Base-by-base conservation (phyloP, 2,888 invertebrate genomes). In the Arenicola marina region DNA sequence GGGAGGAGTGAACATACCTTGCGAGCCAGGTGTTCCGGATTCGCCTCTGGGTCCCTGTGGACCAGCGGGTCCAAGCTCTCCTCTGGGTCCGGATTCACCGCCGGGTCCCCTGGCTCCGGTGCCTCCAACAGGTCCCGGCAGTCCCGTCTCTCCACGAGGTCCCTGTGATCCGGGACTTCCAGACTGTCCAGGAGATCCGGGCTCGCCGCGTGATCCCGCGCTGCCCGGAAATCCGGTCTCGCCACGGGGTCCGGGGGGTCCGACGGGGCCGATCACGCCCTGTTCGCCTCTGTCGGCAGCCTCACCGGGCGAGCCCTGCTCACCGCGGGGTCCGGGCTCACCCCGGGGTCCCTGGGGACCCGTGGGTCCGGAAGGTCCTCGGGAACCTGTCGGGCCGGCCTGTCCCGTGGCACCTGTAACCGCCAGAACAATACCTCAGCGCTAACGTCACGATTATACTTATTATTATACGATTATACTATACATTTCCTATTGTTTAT, bases 271-370 rank as follows among this genome's bases (percentile, higher is more conserved):
- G 21, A 18, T 4, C 4, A 21, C 48, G 4, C 65, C 65, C 1
- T 51, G 43, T 28, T 26, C 21, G 32, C 62, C 62, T 26, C 26
- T n/a, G n/a, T n/a, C n/a, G n/a, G n/a, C 68, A 55, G 55, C 43
- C 29, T 51, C 57, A n/a, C 69, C 69, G 28, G 61, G 60, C n/a
- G 58, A 32, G 44, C 68, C 68, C 26, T 56, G 62, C 31, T 48
- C 18, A 24, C 48, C 48, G 11, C 7, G 48, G 11, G 11, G 48
- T 48, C 38, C 38, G 11, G 11, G 11, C 11, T 11, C 11, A 11
- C 38, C 38, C 11, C 11, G 18, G 11, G 26, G n/a, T 21, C 64
- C 60, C 21, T 21, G 29, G 28, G 32, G 45, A 18, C 64, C 64
- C 7, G 53, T 3, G 11, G 44, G 43, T 56, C 60, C 60, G 4